Evolutionary conservation across 2,888 invertebrate species (phyloP).

Genomic region (Papilio demoleus): DNA sequence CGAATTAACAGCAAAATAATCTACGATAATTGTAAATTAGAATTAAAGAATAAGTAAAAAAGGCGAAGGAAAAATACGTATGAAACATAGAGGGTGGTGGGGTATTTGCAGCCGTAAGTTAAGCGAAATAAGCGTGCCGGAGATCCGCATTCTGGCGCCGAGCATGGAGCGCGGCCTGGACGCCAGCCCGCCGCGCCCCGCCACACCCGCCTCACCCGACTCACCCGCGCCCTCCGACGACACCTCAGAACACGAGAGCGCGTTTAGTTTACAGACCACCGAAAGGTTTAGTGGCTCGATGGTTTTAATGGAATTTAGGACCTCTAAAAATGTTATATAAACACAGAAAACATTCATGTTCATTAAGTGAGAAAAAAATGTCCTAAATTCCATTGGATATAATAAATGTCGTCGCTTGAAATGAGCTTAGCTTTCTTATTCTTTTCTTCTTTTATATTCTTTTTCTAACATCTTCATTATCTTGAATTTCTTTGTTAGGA

Average conservation of each 20-base stretch:
- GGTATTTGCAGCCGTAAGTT: conserved; percentile 85
- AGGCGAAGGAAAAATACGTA: conserved; percentile 13
- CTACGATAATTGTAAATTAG: background rate
- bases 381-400: conserved; percentile 45
- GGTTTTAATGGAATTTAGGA: conserved; percentile 31
- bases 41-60: background rate
- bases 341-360: too few species aligned
- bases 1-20: background rate
- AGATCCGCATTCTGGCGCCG: conserved; percentile 92
- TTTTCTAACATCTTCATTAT: conserved; percentile 47
- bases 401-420: conserved; percentile 63
- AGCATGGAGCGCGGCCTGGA: conserved; percentile 92
- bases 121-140: conserved; percentile 90
- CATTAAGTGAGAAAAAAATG: too few species aligned
- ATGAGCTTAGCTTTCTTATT: conserved; percentile 62
- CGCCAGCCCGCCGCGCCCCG: conserved; percentile 66
- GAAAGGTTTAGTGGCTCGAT: conserved; percentile 65
- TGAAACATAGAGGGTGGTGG: conserved; percentile 43
- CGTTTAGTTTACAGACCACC: conserved; percentile 77
- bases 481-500: conserved; percentile 49
- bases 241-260: conserved; percentile 81
- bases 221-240: conserved; percentile 56
- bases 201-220: conserved; percentile 43
- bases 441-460: conserved; percentile 51
- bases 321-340: background rate